Base-by-base conservation (phyloP, 2,797 vertebrate species). In the Spatula clypeata region DNA sequence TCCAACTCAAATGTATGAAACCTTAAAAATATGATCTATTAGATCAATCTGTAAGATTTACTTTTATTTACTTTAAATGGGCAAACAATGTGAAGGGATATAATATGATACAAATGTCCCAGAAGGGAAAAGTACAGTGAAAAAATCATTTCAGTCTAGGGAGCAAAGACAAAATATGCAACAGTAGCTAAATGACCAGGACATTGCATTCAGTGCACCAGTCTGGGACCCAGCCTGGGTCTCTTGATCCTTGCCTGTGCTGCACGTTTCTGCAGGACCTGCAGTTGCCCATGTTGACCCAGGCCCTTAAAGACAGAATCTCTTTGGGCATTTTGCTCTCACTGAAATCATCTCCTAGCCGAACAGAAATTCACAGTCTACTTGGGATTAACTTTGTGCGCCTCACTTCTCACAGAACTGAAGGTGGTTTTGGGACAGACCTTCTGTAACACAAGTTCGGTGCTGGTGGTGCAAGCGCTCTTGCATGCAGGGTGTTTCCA, bases 401-500 rank as follows among this genome's bases (percentile, higher is more conserved):
- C 27, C 42, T 82, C 11, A 3, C 13, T 72, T n/a, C 45, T 40
- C 23, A 21, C 31, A 74, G 72, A 61, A 57, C 3, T 19, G 62
- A 26, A 51, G 55, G 5, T 20, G 18, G 15, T 54, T 8, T 4
- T 29, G 3, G 49, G 45, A 51, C 32, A 88, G 32, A 31, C 7
- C 15, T 6, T 53, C 32, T 36, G 36, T 29, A n/a, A 11, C 40
- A 49, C 23, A 45, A 61, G 20, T 42, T 44, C 19, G n/a, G 19
- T 55, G 5, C 15, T 21, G n/a, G 9, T 16, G 27, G 27, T 14
- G 13, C 19, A 54, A 38, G 12, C 42, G 16, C 9, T 65, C 40
- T 90, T 38, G 31, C 0, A 0, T 38, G 21, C 1, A 0, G n/a
- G 1, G 0, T 3, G 7, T 51, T 70, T 53, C 53, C 4, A 1